These are phyloP conservation scores for Drosophila falleni DNA, from an alignment of 2,888 invertebrate species.

Conservation along the genomic window DNA sequence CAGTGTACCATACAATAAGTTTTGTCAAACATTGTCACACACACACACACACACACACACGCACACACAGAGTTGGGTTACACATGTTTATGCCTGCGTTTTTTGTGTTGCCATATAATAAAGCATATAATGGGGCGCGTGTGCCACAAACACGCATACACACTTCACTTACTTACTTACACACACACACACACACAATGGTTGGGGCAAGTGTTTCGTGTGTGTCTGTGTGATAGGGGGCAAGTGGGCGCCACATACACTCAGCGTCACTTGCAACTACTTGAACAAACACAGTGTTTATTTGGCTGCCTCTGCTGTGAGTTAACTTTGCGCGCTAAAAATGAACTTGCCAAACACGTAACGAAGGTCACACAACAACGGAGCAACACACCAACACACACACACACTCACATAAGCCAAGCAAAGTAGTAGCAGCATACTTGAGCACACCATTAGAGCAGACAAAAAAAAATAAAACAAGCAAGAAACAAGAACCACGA, in stretches of 20 bases:
- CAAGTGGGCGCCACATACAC: constrained; percentile 39
- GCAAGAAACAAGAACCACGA: constrained; percentile 18
- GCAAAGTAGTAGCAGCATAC: constrained; percentile 35
- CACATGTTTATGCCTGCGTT: constrained; percentile 58
- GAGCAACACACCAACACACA: constrained; percentile 23
- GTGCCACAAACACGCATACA: constrained; percentile 70
- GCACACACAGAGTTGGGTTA: constrained; percentile 34
- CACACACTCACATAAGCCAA: constrained; percentile 8
- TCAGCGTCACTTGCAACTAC: constrained; percentile 75
- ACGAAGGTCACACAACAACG: constrained; percentile 76
- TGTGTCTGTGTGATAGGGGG: neutral
- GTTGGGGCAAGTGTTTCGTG: constrained; percentile 4
- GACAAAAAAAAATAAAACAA: constrained; percentile 15
- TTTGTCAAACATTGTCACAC: constrained; percentile 48
- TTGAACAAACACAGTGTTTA: constrained; percentile 67
- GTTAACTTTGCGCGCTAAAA: constrained; percentile 76
- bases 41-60: constrained; percentile 18
- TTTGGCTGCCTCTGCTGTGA: constrained; percentile 60
- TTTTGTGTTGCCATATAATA: constrained; percentile 61
- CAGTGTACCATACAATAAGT: constrained; percentile 52
- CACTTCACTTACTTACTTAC: constrained; percentile 44
- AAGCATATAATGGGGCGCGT: constrained; percentile 73
- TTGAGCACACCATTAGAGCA: constrained; percentile 63
- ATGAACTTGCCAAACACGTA: constrained; percentile 80
- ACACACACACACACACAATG: constrained; percentile 8